A percentile compares a stretch with the other conserved stretches of the same genome.
Evolutionary conservation across 2,888 invertebrate species (phyloP).

Genomic region (Ochropleura leucogaster): DNA sequence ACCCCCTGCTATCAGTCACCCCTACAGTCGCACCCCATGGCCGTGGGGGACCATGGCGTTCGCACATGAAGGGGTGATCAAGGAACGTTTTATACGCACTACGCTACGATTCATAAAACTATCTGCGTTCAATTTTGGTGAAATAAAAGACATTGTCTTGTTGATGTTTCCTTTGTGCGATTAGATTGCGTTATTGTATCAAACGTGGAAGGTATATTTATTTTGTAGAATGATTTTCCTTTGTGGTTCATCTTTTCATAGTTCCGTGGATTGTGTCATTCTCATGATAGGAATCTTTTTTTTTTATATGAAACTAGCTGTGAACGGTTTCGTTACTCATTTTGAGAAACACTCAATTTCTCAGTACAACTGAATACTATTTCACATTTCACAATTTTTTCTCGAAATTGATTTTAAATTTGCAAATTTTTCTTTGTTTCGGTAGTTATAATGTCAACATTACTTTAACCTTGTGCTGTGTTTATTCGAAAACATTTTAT

Average conservation of each 20-base stretch:
- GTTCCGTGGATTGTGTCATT: background rate
- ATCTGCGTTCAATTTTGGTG: conserved; percentile 41
- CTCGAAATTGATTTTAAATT: no score
- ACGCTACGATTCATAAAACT: conserved; percentile 45
- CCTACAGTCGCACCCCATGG: conserved; percentile 54
- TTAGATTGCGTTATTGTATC: conserved; percentile 36
- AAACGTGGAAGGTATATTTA: conserved; percentile 21
- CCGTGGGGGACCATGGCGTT: conserved; percentile 19
- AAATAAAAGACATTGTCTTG: conserved; percentile 26
- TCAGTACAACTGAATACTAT: no score
- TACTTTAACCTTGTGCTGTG: no score
- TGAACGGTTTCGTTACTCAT: no score
- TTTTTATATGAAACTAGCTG: background rate
- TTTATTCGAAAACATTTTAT: no score
- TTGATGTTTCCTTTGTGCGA: conserved; percentile 31
- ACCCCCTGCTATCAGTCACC: conserved; percentile 55
- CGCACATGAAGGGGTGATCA: conserved; percentile 48
- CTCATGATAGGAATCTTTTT: background rate
- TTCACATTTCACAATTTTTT: no score
- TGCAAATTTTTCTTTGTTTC: no score
- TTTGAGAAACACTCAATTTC: no score
- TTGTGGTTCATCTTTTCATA: background rate
- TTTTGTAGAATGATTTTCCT: conserved; percentile 11
- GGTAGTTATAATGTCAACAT: no score
- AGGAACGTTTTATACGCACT: conserved; percentile 34